Base-by-base conservation (phyloP, 92 coral and sea anemone species). In the Virgularia gustaviana region DNA sequence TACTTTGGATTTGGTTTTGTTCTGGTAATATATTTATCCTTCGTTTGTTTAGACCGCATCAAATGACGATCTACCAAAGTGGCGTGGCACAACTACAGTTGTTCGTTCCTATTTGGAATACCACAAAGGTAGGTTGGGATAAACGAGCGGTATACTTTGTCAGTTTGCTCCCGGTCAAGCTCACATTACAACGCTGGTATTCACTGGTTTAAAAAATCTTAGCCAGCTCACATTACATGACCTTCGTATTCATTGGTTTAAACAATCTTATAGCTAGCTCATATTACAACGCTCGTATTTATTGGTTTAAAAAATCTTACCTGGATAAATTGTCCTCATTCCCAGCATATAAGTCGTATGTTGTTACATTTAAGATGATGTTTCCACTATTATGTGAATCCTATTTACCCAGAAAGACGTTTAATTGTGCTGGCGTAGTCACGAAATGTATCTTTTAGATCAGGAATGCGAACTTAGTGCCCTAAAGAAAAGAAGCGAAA, bases 401-500 rank as follows among this genome's bases (percentile, higher is more conserved):
- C 16, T 23, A 19, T 16, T 11, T 27, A 18, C 44, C 11, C 66
- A 15, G 66, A 60, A 33, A 34, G 24, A 60, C 37, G 66, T 60
- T n/a, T 60, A 34, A 47, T 60, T 60, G 43, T 33, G 66, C 44
- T 47, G 34, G 34, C 37, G 43, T n/a, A 22, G 34, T 22, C 9
- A 23, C 32, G 27, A 27, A 16, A 22, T 55, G 34, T 35, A 34
- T 35, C 34, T 68, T 68, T 68, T 54, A 68, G 75, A 49, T 47
- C 75, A 49, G 51, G 75, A 68, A 68, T 31, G 35, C 25, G 75
- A 49, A 49, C 22, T 68, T 25, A 49, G 25, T 31, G 20, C 51
- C 20, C 59, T 76, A 53, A 64, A 65, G 42, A 76, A 53, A 53
- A 78, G 65, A 32, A 49, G 16, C 0, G 71, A 65, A 47, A 81